Conservation (phyloP, 2,888 invertebrate genomes). For the Prostheceraeus crozeri region DNA sequence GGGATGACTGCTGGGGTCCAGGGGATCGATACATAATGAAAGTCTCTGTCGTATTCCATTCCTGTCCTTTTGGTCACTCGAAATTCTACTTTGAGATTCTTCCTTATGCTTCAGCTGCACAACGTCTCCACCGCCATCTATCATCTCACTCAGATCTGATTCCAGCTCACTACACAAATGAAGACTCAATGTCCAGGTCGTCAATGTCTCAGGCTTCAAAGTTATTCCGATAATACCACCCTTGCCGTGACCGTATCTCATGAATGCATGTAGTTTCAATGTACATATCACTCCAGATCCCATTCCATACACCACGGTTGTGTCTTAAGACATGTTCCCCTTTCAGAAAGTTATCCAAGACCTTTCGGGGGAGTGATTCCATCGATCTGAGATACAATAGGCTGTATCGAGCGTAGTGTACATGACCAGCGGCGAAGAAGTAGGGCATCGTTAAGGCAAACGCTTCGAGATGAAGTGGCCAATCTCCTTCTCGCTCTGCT, state of each 20-base stretch:
- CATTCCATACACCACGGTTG: constrained; percentile 43
- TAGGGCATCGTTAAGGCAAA: constrained; percentile 44
- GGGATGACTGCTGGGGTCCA: constrained; percentile 24
- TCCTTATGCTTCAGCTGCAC: too few species aligned
- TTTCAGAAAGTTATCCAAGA: constrained; percentile 38
- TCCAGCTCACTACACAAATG: too few species aligned
- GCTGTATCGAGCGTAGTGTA: constrained; percentile 42
- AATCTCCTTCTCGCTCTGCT: constrained; percentile 42
- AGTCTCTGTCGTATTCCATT: too few species aligned
- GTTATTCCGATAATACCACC: constrained; percentile 43
- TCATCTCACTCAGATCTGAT: too few species aligned
- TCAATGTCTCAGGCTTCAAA: constrained; percentile 38
- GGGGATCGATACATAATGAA: constrained; percentile 31
- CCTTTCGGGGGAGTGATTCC: constrained; percentile 37
- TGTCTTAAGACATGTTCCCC: constrained; percentile 43
- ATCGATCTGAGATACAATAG: constrained; percentile 42
- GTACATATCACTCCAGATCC: constrained; percentile 43
- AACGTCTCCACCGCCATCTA: too few species aligned
- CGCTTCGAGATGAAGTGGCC: too few species aligned
- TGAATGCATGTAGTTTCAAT: constrained; percentile 44
- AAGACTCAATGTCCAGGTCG: constrained; percentile 34
- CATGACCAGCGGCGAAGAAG: constrained; percentile 43
- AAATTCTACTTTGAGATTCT: too few species aligned
- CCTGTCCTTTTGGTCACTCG: too few species aligned
- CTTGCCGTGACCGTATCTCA: constrained; percentile 28